These are phyloP conservation scores for Microctenopoma lineatum DNA, from an alignment of 2,797 vertebrate genomes.

Conservation along the genomic window DNA sequence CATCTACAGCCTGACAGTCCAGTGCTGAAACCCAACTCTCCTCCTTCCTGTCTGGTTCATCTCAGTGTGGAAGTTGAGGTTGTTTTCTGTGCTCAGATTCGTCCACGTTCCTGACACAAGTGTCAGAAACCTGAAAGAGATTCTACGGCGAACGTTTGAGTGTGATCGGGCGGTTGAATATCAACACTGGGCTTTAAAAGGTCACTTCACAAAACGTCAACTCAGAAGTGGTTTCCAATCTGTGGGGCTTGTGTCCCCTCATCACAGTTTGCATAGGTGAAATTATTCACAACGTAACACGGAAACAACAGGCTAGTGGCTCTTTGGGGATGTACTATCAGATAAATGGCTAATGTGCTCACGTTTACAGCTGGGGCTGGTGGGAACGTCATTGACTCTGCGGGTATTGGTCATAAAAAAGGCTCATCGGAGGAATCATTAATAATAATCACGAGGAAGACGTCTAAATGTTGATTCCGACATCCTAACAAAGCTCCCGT, in stretches of 20 bases:
- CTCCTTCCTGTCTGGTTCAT: neutral
- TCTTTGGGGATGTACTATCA: no score
- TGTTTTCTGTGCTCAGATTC: neutral
- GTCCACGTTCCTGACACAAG: no score
- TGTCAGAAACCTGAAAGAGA: no score
- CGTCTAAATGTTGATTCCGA: no score
- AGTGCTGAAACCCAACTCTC: conserved; percentile 16
- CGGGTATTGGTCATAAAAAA: no score
- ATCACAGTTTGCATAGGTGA: neutral
- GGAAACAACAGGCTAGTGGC: no score
- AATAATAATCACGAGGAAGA: no score
- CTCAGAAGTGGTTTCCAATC: neutral
- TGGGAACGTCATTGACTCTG: no score
- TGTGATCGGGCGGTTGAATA: conserved; percentile 1
- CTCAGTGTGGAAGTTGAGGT: neutral
- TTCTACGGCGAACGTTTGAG: no score
- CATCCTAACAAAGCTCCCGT: no score
- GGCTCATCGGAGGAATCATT: no score
- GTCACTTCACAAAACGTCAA: conserved; percentile 2
- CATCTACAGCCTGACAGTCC: conserved; percentile 9
- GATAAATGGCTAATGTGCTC: no score
- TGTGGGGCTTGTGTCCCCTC: neutral
- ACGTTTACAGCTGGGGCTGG: neutral
- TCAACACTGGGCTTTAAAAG: conserved; percentile 35
- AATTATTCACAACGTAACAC: neutral